A percentile compares a stretch with the other conserved stretches of the same genome.
phyloP scores from a whole-genome alignment of 2,797 vertebrate genomes.

The Cryptoprocta ferox region DNA sequence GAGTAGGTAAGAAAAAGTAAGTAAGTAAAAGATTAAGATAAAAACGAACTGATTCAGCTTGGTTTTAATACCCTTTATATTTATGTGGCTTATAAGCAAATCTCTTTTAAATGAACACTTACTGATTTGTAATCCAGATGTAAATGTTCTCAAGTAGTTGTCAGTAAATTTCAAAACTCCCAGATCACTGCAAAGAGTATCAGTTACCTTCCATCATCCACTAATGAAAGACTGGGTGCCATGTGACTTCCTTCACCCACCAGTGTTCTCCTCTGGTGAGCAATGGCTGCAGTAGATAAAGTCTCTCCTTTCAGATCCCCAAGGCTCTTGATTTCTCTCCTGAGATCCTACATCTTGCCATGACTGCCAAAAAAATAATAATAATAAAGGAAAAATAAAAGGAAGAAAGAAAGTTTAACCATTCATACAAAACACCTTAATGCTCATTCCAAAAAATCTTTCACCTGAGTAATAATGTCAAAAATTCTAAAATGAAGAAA shows the following conservation, averaged over 20 bases:
- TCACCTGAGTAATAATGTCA: not conserved
- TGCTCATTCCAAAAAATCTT: not conserved
- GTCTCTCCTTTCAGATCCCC: not conserved
- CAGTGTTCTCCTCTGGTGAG: not conserved
- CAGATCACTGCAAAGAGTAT: not conserved
- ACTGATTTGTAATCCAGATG: not conserved
- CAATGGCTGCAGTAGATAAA: not conserved
- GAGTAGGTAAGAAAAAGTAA: not conserved
- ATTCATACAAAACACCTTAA: not conserved
- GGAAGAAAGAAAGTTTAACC: not conserved
- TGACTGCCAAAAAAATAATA: not conserved
- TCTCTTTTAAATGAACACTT: slow-evolving; percentile 11
- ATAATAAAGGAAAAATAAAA: not conserved
- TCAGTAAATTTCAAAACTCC: not conserved
- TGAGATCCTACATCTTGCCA: not conserved
- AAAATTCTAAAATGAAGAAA: not conserved
- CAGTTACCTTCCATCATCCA: not conserved
- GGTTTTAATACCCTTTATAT: slow-evolving; percentile 39
- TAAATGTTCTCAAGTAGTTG: slow-evolving; percentile 13
- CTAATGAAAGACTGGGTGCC: not conserved
- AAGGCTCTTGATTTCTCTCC: not conserved
- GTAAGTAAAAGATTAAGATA: not conserved
- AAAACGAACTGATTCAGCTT: not conserved
- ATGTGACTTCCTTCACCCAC: rapidly evolving
- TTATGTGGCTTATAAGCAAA: not conserved